Conservation (phyloP, 2,113 vertebrate species). For the Rhinolophus ferrumequinum region DNA sequence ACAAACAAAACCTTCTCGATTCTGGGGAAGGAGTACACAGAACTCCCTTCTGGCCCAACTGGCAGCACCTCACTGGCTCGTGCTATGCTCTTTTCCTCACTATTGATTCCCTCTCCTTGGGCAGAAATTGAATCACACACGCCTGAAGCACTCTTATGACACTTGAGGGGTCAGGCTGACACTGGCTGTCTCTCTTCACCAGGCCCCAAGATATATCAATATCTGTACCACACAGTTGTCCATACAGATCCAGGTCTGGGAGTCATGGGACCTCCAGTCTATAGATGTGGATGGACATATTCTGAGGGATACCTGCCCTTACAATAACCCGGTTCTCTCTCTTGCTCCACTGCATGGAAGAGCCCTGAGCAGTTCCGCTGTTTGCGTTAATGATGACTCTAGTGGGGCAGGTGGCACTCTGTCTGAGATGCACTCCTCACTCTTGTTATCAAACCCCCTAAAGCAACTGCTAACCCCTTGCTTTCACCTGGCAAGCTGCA, state of each 20-base stretch:
- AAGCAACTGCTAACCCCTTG: slow-evolving; percentile 82
- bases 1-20: neutral
- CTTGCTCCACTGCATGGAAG: neutral
- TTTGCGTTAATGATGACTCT: slow-evolving; percentile 33
- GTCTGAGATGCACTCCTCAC: slow-evolving; percentile 72
- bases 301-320: neutral
- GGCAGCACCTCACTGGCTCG: neutral
- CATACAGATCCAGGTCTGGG: neutral
- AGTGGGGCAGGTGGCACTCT: neutral
- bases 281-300: neutral
- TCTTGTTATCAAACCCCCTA: slow-evolving; percentile 85
- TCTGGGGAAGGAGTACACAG: neutral
- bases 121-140: neutral
- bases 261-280: neutral
- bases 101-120: neutral
- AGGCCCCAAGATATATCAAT: neutral
- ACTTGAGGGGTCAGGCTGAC: neutral
- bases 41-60: neutral
- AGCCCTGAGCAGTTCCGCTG: slow-evolving; percentile 52
- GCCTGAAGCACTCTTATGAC: neutral
- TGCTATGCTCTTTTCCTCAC: neutral
- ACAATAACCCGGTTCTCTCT: neutral
- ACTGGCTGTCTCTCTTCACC: neutral
- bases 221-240: neutral
- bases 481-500: slow-evolving; percentile 81